These are phyloP conservation scores for Drosophila tristis DNA, from an alignment of 1,140 invertebrate species.

Conservation along the genomic window DNA sequence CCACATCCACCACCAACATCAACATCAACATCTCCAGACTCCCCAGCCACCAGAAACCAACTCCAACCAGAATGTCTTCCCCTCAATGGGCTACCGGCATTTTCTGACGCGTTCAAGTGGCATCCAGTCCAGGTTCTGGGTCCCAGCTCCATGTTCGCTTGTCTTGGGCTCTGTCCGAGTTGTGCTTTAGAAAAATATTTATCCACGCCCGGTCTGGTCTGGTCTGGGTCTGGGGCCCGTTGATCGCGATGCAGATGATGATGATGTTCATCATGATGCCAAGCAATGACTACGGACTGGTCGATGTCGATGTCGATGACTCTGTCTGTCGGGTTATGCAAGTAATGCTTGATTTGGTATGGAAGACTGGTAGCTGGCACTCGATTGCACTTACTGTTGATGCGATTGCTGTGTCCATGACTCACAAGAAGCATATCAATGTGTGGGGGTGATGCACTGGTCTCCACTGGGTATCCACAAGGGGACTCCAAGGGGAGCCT, in stretches of 20 bases:
- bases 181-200: conserved; percentile 73
- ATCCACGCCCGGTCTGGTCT: conserved; percentile 52
- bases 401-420: conserved; percentile 56
- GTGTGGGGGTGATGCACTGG: conserved; percentile 44
- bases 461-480: background rate
- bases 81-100: conserved; percentile 53
- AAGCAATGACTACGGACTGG: conserved; percentile 40
- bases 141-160: conserved; percentile 43
- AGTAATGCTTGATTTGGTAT: conserved; percentile 83
- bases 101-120: conserved; percentile 69
- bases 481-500: background rate
- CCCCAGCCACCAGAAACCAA: no score
- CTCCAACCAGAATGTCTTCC: conserved; percentile 12
- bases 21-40: no score
- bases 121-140: conserved; percentile 28
- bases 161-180: conserved; percentile 40
- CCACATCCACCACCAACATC: background rate
- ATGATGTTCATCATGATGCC: conserved; percentile 43
- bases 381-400: conserved; percentile 37
- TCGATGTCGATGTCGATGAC: conserved; percentile 62
- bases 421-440: conserved; percentile 43
- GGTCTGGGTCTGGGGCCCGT: background rate
- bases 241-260: conserved; percentile 39
- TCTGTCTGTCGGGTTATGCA: conserved; percentile 67
- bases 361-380: conserved; percentile 79